Base-by-base conservation (phyloP, 1,140 invertebrate species). In the Sminthurinus signatus region DNA sequence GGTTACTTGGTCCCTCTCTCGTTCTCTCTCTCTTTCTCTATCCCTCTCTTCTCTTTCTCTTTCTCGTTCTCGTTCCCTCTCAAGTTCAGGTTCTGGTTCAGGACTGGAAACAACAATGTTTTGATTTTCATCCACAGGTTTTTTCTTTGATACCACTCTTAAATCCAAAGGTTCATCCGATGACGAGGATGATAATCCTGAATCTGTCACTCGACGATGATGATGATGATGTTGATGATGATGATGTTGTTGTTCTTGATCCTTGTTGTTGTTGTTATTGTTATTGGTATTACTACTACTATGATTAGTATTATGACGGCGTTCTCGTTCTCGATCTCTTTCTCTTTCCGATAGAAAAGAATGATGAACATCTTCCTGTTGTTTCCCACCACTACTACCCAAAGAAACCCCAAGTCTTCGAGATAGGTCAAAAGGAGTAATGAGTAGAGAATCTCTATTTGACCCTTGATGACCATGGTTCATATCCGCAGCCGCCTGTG, bases 141-240 rank as follows among this genome's bases (percentile, higher is more conserved):
- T 87, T 73, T 91, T 92, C n/a, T n/a, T n/a, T n/a, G n/a, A n/a
- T 74, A 86, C 85, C 46, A 92, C 81, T 64, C 88, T 82, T 12
- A 93, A 80, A 75, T 93, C 90, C 48, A 93, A 77, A 2, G 90
- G 90, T 73, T 89, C 86, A 67, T 88, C 87, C 32, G 70, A 63
- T 28, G 58, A 2, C 14, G 29, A n/a, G 15, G 56, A 58, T 58
- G 59, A 27, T 5, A 31, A 36, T 27, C 46, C 46, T 55, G 54
- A 48, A 15, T 32, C 43, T 43, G 29, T 57, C 55, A 43, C 15
- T 39, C 54, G 36, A 14, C 52, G 59, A 21, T 48, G 25, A 46
- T 56, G 17, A 32, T 36, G 42, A 39, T 65, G 44, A 52, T 62
- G 52, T 2, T 54, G 29, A 27, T 51, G n/a, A 39, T 43, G 21